These are phyloP conservation scores for Nycteola revayana DNA, from an alignment of 2,888 invertebrate species.

Conservation along the genomic window DNA sequence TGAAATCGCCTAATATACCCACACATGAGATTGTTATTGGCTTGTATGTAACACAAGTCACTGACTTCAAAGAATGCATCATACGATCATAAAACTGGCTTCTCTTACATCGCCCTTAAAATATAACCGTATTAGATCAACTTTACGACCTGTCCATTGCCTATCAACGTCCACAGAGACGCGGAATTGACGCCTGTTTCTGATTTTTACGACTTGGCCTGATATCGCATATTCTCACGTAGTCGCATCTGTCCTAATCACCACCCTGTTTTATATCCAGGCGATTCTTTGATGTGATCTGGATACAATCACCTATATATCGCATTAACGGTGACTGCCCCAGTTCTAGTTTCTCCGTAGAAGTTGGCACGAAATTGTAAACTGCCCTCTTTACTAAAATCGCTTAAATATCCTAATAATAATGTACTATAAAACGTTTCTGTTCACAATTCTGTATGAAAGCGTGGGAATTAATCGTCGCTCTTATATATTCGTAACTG, in stretches of 20 bases:
- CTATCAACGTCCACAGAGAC: background rate
- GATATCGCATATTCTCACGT: constrained; percentile 23
- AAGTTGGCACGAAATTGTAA: constrained; percentile 80
- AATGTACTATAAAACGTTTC: constrained; percentile 36
- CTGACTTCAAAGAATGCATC: too few species aligned
- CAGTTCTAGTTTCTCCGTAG: constrained; percentile 70
- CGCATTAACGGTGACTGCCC: constrained; percentile 72
- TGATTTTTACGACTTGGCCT: constrained; percentile 31
- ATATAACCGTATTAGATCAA: constrained; percentile 1
- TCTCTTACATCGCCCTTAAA: background rate
- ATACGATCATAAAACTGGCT: background rate
- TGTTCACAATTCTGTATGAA: constrained; percentile 26
- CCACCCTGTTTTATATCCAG: constrained; percentile 50
- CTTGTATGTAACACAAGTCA: too few species aligned
- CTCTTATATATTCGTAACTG: constrained; percentile 6
- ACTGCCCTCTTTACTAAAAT: constrained; percentile 77
- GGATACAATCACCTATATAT: constrained; percentile 72
- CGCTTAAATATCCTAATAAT: constrained; percentile 59
- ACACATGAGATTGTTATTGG: too few species aligned
- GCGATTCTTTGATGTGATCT: constrained; percentile 74
- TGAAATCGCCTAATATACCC: constrained; percentile 33
- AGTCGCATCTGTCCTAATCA: constrained; percentile 42
- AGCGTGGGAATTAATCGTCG: constrained; percentile 33
- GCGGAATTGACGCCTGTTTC: constrained; percentile 16
- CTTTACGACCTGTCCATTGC: background rate